phyloP scores from a whole-genome alignment of 2,113 vertebrate species.

The Rhinolophus sinicus region DNA sequence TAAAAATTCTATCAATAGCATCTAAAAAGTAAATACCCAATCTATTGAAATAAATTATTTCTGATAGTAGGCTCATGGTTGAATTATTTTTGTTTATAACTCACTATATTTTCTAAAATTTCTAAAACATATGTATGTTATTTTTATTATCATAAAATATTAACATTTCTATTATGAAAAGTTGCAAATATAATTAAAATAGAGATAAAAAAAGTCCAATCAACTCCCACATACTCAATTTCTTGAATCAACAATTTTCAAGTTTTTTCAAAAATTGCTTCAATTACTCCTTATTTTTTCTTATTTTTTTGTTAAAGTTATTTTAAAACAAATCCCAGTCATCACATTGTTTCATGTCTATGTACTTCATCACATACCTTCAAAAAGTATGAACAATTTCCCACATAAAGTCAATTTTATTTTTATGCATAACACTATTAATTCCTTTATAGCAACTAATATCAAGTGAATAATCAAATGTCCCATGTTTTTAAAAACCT shows the following conservation, averaged over 20 bases:
- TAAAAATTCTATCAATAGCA: not conserved
- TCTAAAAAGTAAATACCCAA: not conserved
- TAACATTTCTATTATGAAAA: not conserved
- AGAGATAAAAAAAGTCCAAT: not conserved
- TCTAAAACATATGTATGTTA: not conserved
- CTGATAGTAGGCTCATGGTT: not conserved
- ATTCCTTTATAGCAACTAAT: not conserved
- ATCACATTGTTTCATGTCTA: not conserved
- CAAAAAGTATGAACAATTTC: not conserved
- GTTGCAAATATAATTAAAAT: not conserved
- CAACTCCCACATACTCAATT: not conserved
- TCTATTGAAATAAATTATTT: not conserved
- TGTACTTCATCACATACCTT: not conserved
- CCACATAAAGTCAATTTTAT: not conserved
- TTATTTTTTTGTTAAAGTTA: not conserved
- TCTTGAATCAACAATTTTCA: not conserved
- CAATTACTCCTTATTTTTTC: not conserved
- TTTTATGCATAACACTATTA: not conserved
- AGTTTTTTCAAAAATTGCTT: not conserved
- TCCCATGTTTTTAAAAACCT: not conserved
- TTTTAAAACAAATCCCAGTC: not conserved
- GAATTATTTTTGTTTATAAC: not conserved
- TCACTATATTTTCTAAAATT: not conserved
- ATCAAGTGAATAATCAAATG: not conserved
- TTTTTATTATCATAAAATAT: not conserved